phyloP scores from a whole-genome alignment of 2,888 invertebrate species.

The Stramonita haemastoma region DNA sequence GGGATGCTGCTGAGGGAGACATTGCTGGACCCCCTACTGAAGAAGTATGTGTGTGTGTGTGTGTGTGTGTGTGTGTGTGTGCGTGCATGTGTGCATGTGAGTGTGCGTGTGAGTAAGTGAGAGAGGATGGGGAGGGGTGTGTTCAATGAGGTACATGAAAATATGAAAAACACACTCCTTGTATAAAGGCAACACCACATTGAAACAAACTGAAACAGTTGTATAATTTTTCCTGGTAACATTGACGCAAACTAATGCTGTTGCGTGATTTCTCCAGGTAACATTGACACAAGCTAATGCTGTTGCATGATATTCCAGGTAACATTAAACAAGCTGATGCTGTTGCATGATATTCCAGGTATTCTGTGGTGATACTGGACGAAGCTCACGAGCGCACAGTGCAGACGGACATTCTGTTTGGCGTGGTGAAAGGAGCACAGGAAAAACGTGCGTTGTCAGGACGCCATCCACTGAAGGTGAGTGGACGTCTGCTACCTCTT shows the following conservation, averaged over 20 bases:
- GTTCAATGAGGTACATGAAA: no score
- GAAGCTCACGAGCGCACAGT: constrained; percentile 97
- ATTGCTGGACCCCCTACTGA: constrained; percentile 81
- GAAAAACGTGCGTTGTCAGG: constrained; percentile 81
- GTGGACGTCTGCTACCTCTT: neutral
- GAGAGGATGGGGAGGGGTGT: no score
- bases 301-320: no score
- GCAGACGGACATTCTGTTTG: constrained; percentile 94
- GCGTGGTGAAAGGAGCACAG: constrained; percentile 93
- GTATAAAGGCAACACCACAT: no score
- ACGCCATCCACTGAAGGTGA: constrained; percentile 64
- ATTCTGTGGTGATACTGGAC: constrained; percentile 91
- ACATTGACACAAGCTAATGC: no score
- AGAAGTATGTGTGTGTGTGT: constrained; percentile 56
- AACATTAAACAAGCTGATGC: no score
- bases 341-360: constrained; percentile 78
- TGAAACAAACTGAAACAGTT: no score
- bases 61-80: neutral
- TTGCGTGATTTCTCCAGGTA: constrained; percentile 75
- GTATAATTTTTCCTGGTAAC: no score
- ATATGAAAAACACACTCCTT: no score
- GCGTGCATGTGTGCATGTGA: neutral
- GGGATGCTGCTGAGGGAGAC: constrained; percentile 96
- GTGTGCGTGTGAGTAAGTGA: no score
- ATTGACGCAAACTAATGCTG: no score